Percentiles rank a stretch among this genome's conserved stretches.
Evolutionary conservation across 2,113 vertebrate genomes (phyloP).

Genomic region (Calidris pygmaea): DNA sequence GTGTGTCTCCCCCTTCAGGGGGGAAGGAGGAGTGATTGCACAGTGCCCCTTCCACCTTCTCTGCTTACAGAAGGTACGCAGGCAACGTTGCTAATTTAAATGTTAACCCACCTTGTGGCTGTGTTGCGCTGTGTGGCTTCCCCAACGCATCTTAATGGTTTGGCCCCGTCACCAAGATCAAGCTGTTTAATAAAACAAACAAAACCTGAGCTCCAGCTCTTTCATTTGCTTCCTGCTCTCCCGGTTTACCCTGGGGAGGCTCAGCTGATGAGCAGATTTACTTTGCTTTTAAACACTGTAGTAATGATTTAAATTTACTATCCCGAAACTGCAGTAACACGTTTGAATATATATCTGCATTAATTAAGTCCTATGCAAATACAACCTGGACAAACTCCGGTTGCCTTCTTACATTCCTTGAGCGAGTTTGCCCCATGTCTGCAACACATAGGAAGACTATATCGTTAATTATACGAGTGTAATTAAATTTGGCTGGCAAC

Average conservation of each 20-base stretch:
- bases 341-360: background rate
- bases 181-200: slow-evolving; percentile 30
- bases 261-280: background rate
- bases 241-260: background rate
- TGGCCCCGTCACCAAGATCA: background rate
- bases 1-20: background rate
- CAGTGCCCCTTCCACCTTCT: background rate
- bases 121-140: background rate
- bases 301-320: background rate
- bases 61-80: background rate
- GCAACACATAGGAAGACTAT: background rate
- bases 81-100: background rate
- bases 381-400: background rate
- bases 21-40: background rate
- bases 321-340: background rate
- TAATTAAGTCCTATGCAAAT: background rate
- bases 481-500: slow-evolving; percentile 2
- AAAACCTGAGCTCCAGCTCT: background rate
- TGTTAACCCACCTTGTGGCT: background rate
- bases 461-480: background rate
- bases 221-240: background rate
- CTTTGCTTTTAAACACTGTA: slow-evolving; percentile 30
- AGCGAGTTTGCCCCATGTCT: background rate
- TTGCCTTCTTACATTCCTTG: background rate
- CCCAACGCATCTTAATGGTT: background rate